These are phyloP conservation scores for Drosophila tristis DNA, from an alignment of 1,140 invertebrate genomes.

Conservation along the genomic window DNA sequence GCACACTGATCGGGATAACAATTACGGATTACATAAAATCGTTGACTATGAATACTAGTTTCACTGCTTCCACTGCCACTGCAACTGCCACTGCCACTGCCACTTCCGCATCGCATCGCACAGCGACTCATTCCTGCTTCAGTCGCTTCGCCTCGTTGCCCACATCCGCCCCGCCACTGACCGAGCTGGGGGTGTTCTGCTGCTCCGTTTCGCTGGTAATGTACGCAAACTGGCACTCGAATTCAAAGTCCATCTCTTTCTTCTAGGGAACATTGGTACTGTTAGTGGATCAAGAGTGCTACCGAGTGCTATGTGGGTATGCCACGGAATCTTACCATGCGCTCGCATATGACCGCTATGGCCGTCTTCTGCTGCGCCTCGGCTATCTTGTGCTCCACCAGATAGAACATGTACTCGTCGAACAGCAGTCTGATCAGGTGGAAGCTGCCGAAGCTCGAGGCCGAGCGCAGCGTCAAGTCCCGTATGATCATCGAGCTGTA, in stretches of 20 bases:
- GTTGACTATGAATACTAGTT: conserved; percentile 21
- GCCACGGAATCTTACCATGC: conserved; percentile 63
- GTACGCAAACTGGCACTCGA: conserved; percentile 80
- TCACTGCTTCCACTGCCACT: neutral
- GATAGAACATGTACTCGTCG: conserved; percentile 99
- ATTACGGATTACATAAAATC: conserved; percentile 40
- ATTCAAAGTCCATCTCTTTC: conserved; percentile 81
- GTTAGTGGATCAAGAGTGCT: conserved; percentile 6
- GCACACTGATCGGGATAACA: conserved; percentile 28
- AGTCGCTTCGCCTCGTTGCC: conserved; percentile 75
- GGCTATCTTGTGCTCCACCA: conserved; percentile 98
- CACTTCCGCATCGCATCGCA: neutral
- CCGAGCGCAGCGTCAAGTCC: conserved; percentile 96
- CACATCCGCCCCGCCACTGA: conserved; percentile 17
- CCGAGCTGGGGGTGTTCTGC: conserved; percentile 47
- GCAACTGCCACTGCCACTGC: neutral
- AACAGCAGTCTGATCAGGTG: conserved; percentile 98
- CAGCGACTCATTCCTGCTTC: conserved; percentile 77
- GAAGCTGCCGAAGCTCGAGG: conserved; percentile 99
- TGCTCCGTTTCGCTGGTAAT: conserved; percentile 73
- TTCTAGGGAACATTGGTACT: conserved; percentile 56
- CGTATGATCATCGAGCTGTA: conserved; percentile 99
- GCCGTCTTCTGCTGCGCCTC: conserved; percentile 94
- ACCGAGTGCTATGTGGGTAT: neutral
- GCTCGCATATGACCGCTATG: conserved; percentile 93